Conservation (phyloP, 2,888 invertebrate genomes). For the Cylloceria caligata region DNA sequence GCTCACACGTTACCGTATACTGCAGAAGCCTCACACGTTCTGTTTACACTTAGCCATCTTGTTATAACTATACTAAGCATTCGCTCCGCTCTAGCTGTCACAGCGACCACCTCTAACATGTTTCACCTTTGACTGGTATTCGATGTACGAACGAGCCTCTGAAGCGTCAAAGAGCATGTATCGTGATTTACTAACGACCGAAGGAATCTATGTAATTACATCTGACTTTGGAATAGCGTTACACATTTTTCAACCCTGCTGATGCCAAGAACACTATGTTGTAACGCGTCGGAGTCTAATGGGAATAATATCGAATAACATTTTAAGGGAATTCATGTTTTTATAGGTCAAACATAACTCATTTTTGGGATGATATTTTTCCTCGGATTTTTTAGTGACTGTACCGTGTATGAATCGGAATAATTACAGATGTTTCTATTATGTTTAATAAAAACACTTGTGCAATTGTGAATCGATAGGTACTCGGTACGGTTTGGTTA, state of each 20-base stretch:
- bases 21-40: neutral
- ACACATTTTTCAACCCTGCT: neutral
- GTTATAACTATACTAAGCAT: neutral
- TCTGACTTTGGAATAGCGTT: neutral
- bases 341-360: too few relatives aligned
- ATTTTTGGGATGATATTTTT: too few relatives aligned
- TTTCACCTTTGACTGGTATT: neutral
- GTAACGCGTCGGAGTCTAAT: too few relatives aligned
- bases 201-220: neutral
- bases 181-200: slow-evolving; percentile 2
- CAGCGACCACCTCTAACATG: neutral
- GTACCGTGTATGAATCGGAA: too few relatives aligned
- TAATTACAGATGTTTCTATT: too few relatives aligned
- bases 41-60: neutral
- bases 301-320: too few relatives aligned
- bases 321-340: too few relatives aligned
- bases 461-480: too few relatives aligned
- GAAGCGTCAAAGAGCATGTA: neutral
- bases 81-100: slow-evolving; percentile 1
- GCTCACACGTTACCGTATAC: neutral
- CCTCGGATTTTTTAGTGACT: too few relatives aligned
- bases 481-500: too few relatives aligned
- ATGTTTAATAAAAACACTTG: too few relatives aligned
- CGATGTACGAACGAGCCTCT: neutral
- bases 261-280: neutral